Evolutionary conservation across 2,888 invertebrate genomes (phyloP).

Genomic region (Cataglyphis altisquamis): DNA sequence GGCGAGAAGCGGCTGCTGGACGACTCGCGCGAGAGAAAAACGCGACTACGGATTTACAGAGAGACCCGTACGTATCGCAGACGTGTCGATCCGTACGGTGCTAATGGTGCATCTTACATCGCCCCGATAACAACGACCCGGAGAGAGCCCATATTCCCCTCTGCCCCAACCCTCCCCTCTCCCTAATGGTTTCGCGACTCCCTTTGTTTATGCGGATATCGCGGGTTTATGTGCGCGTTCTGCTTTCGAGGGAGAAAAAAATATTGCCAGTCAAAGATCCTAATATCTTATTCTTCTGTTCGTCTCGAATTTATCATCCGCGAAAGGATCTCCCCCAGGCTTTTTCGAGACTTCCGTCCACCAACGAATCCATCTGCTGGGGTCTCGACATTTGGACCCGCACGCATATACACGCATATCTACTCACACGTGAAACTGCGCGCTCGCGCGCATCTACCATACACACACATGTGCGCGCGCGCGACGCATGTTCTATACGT

Average conservation of each 20-base stretch:
- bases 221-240: not conserved
- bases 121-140: conserved; percentile 8
- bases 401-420: not conserved
- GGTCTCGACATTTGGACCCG: conserved; percentile 11
- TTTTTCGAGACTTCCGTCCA: not conserved
- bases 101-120: not conserved
- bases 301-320: not conserved
- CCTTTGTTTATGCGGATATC: conserved; percentile 40
- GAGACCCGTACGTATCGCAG: conserved; percentile 70
- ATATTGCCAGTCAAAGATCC: not conserved
- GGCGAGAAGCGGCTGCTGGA: conserved; percentile 67
- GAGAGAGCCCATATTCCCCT: not conserved
- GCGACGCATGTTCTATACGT: not conserved
- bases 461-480: no score
- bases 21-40: conserved; percentile 39
- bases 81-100: not conserved
- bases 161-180: not conserved
- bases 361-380: not conserved
- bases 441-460: not conserved
- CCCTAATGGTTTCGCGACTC: not conserved
- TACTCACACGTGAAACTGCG: not conserved
- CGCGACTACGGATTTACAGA: conserved; percentile 73
- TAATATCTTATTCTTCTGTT: no score
- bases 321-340: not conserved
- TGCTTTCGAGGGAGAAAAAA: no score